Percentiles rank a stretch among this genome's conserved stretches.
Conservation (phyloP, 2,888 invertebrate species). For the Trissolcus japonicus region DNA sequence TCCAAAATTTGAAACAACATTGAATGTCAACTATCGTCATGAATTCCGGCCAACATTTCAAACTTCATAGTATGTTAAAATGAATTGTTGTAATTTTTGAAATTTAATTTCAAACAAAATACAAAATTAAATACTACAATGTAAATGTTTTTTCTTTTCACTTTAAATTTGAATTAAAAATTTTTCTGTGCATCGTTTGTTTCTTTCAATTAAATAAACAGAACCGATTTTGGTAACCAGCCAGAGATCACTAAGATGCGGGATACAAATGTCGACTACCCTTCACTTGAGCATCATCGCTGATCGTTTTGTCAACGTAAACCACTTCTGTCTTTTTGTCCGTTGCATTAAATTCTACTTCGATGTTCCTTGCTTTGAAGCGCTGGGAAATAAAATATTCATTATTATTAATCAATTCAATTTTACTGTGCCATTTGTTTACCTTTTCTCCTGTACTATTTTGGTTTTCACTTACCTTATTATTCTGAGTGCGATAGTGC, state of each 20-base stretch:
- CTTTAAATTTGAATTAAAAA: conserved; percentile 5
- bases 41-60: too few relatives aligned
- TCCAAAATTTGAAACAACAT: too few relatives aligned
- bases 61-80: too few relatives aligned
- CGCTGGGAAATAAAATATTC: conserved; percentile 46
- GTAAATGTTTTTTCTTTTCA: too few relatives aligned
- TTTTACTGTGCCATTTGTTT: too few relatives aligned
- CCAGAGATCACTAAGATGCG: conserved; percentile 39
- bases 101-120: too few relatives aligned
- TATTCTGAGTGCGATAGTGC: conserved; percentile 56
- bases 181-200: conserved; percentile 13
- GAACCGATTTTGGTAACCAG: conserved; percentile 18
- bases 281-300: conserved; percentile 66
- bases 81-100: too few relatives aligned
- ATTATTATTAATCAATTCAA: too few relatives aligned
- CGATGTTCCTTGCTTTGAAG: conserved; percentile 51
- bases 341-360: conserved; percentile 54
- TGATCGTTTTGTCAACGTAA: conserved; percentile 66
- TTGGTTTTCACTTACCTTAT: conserved; percentile 47
- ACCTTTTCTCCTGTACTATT: neutral
- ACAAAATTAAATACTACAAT: too few relatives aligned
- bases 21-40: too few relatives aligned
- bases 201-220: conserved; percentile 12
- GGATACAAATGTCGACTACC: conserved; percentile 67
- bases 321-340: conserved; percentile 69